A percentile compares a stretch with the other conserved stretches of the same genome.
phyloP scores from a whole-genome alignment of 2,113 vertebrate genomes.

The Oncorhynchus clarkii region DNA sequence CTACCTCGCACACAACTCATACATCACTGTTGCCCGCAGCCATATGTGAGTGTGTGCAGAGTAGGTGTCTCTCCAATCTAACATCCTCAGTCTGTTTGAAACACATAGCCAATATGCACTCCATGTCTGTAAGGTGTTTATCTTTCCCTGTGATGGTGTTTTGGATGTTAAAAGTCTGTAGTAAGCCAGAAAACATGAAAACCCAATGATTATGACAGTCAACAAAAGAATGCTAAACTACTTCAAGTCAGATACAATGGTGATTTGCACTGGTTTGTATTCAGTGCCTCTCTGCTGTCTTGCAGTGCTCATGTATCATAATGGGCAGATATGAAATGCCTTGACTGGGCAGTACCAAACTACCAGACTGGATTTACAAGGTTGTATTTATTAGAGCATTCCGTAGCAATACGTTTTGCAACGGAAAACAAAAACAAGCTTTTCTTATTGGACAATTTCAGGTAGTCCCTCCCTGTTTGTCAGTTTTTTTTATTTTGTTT shows the following conservation, averaged over 20 bases:
- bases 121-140: too few relatives aligned
- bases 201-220: slow-evolving; percentile 20
- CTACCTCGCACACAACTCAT: not conserved
- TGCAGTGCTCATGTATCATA: slow-evolving; percentile 53
- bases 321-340: slow-evolving; percentile 19
- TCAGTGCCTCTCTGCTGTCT: slow-evolving; percentile 66
- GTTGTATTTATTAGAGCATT: too few relatives aligned
- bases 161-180: too few relatives aligned
- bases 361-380: not conserved
- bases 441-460: too few relatives aligned
- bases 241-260: slow-evolving; percentile 28
- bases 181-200: slow-evolving; percentile 26
- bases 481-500: too few relatives aligned
- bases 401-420: too few relatives aligned
- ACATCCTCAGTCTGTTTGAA: not conserved
- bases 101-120: not conserved
- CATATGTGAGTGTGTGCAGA: not conserved
- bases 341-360: slow-evolving; percentile 34
- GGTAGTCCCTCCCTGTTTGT: too few relatives aligned
- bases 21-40: not conserved
- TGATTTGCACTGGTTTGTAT: slow-evolving; percentile 48
- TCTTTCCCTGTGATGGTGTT: too few relatives aligned
- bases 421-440: too few relatives aligned
- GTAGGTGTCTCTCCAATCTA: not conserved
- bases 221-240: not conserved